Evolutionary conservation across 2,888 invertebrate genomes (phyloP), one percentile per base, ranked within the genome.

Genomic region (Caradrina kadenii): DNA sequence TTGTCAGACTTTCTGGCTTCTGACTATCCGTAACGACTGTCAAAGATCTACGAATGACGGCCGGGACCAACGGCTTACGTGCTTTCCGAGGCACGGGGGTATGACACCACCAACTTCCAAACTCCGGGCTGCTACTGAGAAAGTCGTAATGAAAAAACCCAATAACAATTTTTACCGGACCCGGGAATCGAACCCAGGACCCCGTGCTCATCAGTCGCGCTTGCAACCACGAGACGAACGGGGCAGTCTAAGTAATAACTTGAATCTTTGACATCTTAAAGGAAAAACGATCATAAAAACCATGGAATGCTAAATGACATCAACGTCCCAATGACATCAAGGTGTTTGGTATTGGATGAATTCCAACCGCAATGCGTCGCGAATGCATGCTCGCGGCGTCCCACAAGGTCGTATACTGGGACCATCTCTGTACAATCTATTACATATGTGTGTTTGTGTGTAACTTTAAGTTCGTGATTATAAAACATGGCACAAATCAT

Each of bases 401-500:
- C 89, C 88, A 76, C 93, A 94, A 93, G 94, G 93, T 87, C 89
- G 88, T 76, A 76, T 78, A 73, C 85, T 86, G 62, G 80, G 76
- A 61, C 86, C 88, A 79, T 79, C 80, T 80, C 79, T 86, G 78
- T 77, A 74, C 70, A 83, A 81, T 76, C 48, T 63, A 66, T 52
- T 72, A 73, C 42, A 17, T 72, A 17, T 69, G 45, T 45, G 10
- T 55, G 54, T 49, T 26, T 26, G 26, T 26, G 4, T 26, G 26
- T 26, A 26, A 53, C 39, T 48, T 52, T 21, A 56, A 39, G 73
- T 59, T 62, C 42, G 52, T 42, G 13, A 55, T 59, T 50, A 48
- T 69, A 31, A 62, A 59, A 60, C 73, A 60, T 52, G 21, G n/a
- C 64, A 59, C 52, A 49, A n/a, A 45, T 71, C 56, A 58, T 61